Evolutionary conservation across 2,888 invertebrate species (phyloP).

Genomic region (Cotesia congregata): DNA sequence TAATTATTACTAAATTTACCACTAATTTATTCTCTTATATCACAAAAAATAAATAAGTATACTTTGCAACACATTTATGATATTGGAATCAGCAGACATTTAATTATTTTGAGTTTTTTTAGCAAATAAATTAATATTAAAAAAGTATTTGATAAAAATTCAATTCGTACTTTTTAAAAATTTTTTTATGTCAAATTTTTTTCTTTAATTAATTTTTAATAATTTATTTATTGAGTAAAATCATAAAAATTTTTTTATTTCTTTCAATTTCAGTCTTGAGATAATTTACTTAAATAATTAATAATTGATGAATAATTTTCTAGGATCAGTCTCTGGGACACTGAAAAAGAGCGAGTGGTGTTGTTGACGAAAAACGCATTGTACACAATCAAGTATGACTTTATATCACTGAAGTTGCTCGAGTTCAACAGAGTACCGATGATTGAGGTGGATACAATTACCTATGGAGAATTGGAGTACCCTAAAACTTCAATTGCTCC

Average conservation of each 20-base stretch:
- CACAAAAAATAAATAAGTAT: too few relatives aligned
- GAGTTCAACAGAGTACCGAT: constrained; percentile 80
- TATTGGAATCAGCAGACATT: too few relatives aligned
- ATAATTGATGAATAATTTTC: constrained; percentile 51
- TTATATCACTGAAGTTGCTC: constrained; percentile 83
- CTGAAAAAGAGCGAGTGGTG: constrained; percentile 85
- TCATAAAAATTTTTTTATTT: background rate
- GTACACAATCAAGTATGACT: constrained; percentile 86
- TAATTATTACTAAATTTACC: background rate
- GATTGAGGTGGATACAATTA: constrained; percentile 79
- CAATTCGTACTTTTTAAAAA: too few relatives aligned
- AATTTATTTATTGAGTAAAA: background rate
- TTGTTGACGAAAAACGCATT: constrained; percentile 81
- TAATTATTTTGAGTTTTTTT: too few relatives aligned
- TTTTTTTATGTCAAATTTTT: too few relatives aligned
- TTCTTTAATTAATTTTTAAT: too few relatives aligned
- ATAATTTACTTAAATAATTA: background rate
- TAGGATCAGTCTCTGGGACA: constrained; percentile 91
- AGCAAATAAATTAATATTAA: too few relatives aligned
- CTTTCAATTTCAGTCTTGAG: background rate
- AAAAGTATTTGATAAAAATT: too few relatives aligned
- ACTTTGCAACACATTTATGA: too few relatives aligned
- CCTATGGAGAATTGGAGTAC: constrained; percentile 85
- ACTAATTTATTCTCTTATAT: too few relatives aligned
- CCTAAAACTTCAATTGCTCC: constrained; percentile 85